Base-by-base conservation (phyloP, 2,113 vertebrate genomes). In the Neomonachus schauinslandi region DNA sequence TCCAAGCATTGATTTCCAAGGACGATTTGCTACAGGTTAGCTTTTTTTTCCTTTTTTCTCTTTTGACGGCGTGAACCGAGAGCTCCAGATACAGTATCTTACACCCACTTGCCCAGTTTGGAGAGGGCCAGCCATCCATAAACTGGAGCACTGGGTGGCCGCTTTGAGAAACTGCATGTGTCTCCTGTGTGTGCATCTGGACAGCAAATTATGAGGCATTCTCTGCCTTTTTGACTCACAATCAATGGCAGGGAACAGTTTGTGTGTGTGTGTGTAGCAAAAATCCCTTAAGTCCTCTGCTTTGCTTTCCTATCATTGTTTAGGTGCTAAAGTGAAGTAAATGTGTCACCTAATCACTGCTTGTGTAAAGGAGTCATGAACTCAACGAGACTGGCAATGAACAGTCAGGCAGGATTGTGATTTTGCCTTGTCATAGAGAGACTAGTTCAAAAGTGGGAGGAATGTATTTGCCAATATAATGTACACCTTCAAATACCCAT, bases 391-490 rank as follows among this genome's bases (percentile, higher is more conserved):
- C 28, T 42, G 59, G 7, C 36, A 57, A 16, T 81, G 28, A 86
- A 81, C 31, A 31, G 14, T 36, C 51, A 94, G 42, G 13, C 2
- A 42, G 55, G 33, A 79, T 51, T 55, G 61, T 21, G 18, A 10
- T 61, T 95, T 89, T 94, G 65, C 28, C 31, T 80, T 88, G 11
- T 84, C 74, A 12, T 24, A 8, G 33, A 33, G 61, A 89, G 33
- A 85, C 51, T 85, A 71, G n/a, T 90, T 96, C 39, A 97, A 74
- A 92, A 90, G 36, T 69, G 7, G 72, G 51, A 92, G 57, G 67
- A 84, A 76, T 65, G 59, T 65, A n/a, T 94, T 96, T 96, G 24
- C 85, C 87, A 87, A 61, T 69, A 51, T 26, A 89, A 57, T 79
- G 71, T 89, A 80, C 9, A 71, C 15, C 89, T 95, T 92, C 72